Base-by-base conservation (phyloP, 2,797 vertebrate genomes). In the Cyprinella venusta region DNA sequence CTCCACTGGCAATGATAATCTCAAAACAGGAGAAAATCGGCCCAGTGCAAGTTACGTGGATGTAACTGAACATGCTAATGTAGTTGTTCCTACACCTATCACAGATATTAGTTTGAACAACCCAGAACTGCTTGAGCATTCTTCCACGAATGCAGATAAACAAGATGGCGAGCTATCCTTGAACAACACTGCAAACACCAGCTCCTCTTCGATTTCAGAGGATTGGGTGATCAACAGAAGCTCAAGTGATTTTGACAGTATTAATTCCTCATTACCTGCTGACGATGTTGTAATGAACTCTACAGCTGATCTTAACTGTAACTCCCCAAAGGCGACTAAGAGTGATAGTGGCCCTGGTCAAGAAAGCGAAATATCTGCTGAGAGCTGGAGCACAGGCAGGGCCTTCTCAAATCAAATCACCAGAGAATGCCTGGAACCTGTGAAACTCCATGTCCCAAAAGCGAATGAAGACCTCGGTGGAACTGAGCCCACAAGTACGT, bases 301-400 rank as follows among this genome's bases (percentile, higher is more conserved):
- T 48, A 8, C 86, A 40, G 75, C 65, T 18, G 38, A 75, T 7
- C 67, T 81, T 33, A 81, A 89, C 15, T 42, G 5, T 0, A 50
- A 33, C 63, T 38, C 71, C 7, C 72, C 48, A 33, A 68, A 80
- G 30, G 61, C 71, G 2, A 79, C 80, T 0, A 80, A 88, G 65
- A 85, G 26, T 1, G 26, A 24, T 7, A 48, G 74, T 54, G 81
- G 26, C 8, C 26, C 61, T 61, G 87, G 30, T 38, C 24, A 15
- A 38, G 78, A 72, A 71, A 80, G 86, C 77, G 84, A 87, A 88
- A 83, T 96, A 64, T 94, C 91, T 84, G 94, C 94, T 38, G 95
- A 96, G 86, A 92, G 89, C 2, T 99, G 98, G 98, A 97, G 97
- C 88, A 93, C 90, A 86, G 98, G 98, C 50, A 93, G 87, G 8